Percentiles rank a stretch among this genome's conserved stretches.
phyloP scores from a whole-genome alignment of 2,888 invertebrate genomes.

The Lepidochrysops patricia region DNA sequence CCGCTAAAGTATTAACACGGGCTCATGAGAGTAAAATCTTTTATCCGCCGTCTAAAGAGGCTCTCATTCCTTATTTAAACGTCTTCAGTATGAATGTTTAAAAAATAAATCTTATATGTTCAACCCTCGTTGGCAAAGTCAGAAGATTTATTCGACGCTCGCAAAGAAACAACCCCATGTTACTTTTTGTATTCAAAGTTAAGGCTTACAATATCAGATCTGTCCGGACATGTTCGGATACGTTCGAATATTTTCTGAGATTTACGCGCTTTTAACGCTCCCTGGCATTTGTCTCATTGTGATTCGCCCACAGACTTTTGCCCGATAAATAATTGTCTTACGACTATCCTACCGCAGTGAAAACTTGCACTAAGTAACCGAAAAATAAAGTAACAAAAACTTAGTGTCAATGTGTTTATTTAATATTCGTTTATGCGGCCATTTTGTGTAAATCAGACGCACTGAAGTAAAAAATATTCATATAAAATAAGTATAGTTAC shows the following conservation, averaged over 20 bases:
- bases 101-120: conserved; percentile 16
- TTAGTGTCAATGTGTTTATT: no score
- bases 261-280: neutral
- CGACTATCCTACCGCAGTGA: no score
- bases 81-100: conserved; percentile 14
- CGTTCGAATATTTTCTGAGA: neutral
- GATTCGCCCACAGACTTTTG: no score
- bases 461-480: no score
- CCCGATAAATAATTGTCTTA: no score
- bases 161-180: conserved; percentile 22
- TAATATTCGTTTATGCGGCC: no score
- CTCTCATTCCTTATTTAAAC: conserved; percentile 8
- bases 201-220: conserved; percentile 26
- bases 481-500: no score
- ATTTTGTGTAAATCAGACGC: no score
- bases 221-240: conserved; percentile 14
- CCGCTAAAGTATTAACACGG: neutral
- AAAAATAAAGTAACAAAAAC: no score
- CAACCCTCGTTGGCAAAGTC: conserved; percentile 12
- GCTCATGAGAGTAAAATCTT: neutral
- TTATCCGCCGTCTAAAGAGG: neutral
- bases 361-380: no score
- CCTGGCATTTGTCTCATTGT: no score
- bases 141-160: conserved; percentile 22
- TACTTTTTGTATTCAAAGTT: conserved; percentile 28